phyloP scores from a whole-genome alignment of 37 sponge, comb jelly and placozoan genomes.

The Chondrilla cf. caribensis region DNA sequence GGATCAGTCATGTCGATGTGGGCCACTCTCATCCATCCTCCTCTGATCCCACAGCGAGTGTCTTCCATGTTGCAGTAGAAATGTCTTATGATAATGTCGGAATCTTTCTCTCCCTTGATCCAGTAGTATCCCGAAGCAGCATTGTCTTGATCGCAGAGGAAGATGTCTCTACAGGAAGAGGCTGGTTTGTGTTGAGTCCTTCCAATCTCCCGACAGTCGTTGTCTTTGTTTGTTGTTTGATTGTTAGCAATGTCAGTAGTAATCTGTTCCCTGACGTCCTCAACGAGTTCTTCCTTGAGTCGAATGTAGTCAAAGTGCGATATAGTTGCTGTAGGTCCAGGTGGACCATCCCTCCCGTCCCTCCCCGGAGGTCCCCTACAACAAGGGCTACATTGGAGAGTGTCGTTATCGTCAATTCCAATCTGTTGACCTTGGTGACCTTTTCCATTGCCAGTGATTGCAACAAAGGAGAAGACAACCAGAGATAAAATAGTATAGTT shows the following conservation, averaged over 20 bases:
- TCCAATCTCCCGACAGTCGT: background rate
- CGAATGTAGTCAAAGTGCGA: background rate
- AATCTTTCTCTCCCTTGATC: background rate
- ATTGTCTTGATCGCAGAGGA: background rate
- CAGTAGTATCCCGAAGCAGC: constrained; percentile 6
- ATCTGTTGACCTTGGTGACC: too few species aligned
- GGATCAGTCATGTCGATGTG: background rate
- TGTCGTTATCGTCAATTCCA: too few species aligned
- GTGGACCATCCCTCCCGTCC: constrained; percentile 4
- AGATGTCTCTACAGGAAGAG: background rate
- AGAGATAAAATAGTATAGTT: too few species aligned
- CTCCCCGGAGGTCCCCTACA: background rate
- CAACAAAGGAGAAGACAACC: too few species aligned
- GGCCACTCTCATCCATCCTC: constrained; percentile 19
- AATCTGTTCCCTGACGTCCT: background rate
- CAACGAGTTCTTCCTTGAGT: background rate
- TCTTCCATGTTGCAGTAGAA: background rate
- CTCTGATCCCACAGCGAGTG: background rate
- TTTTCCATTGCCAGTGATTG: too few species aligned
- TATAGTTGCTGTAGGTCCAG: background rate
- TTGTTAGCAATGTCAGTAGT: background rate
- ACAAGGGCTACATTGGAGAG: too few species aligned
- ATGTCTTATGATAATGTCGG: background rate
- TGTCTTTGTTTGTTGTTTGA: too few species aligned
- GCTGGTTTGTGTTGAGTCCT: background rate